Percentiles rank a stretch among this genome's conserved stretches.
These are phyloP conservation scores for Troides oblongomaculatus DNA, from an alignment of 2,888 invertebrate species.

Conservation along the genomic window DNA sequence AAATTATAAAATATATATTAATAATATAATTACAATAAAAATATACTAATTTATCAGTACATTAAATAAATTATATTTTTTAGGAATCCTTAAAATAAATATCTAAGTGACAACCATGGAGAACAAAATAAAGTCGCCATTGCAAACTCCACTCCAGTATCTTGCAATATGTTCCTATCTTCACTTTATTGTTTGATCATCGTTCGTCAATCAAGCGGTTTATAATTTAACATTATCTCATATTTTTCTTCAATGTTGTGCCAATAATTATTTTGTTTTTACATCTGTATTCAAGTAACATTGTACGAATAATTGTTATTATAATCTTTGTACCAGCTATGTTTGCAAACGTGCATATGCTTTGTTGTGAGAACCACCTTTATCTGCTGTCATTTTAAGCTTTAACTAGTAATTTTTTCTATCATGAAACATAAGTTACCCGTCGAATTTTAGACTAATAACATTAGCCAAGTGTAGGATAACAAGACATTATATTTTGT, in stretches of 20 bases:
- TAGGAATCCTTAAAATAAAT: neutral
- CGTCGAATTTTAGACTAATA: constrained; percentile 52
- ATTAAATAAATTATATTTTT: neutral
- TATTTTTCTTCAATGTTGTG: constrained; percentile 62
- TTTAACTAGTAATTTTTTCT: constrained; percentile 68
- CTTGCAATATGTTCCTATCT: constrained; percentile 53
- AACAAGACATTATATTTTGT: constrained; percentile 47
- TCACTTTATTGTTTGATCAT: constrained; percentile 75
- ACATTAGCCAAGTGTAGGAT: constrained; percentile 43
- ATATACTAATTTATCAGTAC: no score
- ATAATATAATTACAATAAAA: no score
- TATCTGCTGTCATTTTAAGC: constrained; percentile 77
- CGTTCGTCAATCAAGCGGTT: constrained; percentile 75
- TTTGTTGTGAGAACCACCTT: constrained; percentile 80
- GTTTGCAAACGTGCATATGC: constrained; percentile 76
- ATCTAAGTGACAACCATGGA: constrained; percentile 19
- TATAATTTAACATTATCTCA: constrained; percentile 63
- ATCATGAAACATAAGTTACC: constrained; percentile 73
- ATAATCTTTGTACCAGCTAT: constrained; percentile 51
- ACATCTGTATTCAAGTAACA: constrained; percentile 49
- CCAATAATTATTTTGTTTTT: constrained; percentile 58
- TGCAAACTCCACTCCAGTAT: constrained; percentile 38
- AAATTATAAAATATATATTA: no score
- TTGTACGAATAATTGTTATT: constrained; percentile 47
- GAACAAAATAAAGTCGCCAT: constrained; percentile 43